Percentiles rank a stretch among this genome's conserved stretches.
Conservation (phyloP, 2,888 invertebrate genomes). For the Sarcophaga variegata region DNA sequence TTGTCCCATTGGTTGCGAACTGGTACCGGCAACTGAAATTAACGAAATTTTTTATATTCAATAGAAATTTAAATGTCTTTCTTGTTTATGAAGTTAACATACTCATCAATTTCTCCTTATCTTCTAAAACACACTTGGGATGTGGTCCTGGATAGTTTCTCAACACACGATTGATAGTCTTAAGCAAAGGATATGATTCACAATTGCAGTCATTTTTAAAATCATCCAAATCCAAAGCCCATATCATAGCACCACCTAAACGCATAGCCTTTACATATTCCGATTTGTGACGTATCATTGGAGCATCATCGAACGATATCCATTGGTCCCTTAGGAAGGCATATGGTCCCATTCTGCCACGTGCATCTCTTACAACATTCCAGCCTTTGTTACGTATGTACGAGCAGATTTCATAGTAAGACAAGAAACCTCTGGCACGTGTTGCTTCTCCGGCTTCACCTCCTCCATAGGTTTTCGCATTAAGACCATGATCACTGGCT, state of each 20-base stretch:
- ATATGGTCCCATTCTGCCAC: conserved; percentile 93
- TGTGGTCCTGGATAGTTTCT: conserved; percentile 86
- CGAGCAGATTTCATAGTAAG: conserved; percentile 95
- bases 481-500: conserved; percentile 85
- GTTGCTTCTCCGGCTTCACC: conserved; percentile 95
- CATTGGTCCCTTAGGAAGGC: conserved; percentile 92
- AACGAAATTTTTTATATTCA: background rate
- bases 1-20: conserved; percentile 20
- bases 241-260: conserved; percentile 93
- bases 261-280: conserved; percentile 90
- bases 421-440: conserved; percentile 91
- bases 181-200: conserved; percentile 90
- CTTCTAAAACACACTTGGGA: conserved; percentile 84
- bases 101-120: conserved; percentile 78
- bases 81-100: conserved; percentile 61
- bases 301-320: conserved; percentile 95
- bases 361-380: conserved; percentile 89
- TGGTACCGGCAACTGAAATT: conserved; percentile 51
- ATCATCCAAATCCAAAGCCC: conserved; percentile 94
- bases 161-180: conserved; percentile 91
- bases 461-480: conserved; percentile 91
- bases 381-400: conserved; percentile 89
- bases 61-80: background rate
- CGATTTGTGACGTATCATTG: conserved; percentile 91
- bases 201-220: conserved; percentile 91